Percentiles rank a stretch among this genome's conserved stretches.
Conservation (phyloP, 2,797 vertebrate genomes). For the Fistularia tabacaria region DNA sequence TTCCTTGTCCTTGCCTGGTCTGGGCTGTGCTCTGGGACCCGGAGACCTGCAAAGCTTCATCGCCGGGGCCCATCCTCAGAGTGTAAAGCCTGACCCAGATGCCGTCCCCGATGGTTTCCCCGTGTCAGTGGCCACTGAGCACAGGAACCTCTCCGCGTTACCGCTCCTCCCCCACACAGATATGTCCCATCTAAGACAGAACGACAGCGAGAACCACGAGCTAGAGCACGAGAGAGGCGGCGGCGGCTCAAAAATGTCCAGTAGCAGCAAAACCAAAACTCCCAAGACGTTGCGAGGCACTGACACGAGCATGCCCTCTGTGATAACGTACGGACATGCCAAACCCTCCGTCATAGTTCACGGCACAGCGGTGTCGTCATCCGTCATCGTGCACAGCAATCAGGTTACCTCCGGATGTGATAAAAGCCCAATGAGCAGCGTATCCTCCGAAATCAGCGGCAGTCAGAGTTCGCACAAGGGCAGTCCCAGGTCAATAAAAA, state of each 20-base stretch:
- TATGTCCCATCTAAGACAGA: conserved; percentile 48
- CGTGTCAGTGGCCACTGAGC: conserved; percentile 59
- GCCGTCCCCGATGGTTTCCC: conserved; percentile 68
- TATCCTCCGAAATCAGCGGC: conserved; percentile 52
- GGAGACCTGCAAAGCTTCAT: conserved; percentile 71
- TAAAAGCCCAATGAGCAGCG: conserved; percentile 54
- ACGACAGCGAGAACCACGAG: conserved; percentile 49
- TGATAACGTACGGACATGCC: conserved; percentile 85
- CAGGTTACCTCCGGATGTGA: conserved; percentile 78
- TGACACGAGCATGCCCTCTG: conserved; percentile 73
- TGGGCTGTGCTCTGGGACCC: conserved; percentile 66
- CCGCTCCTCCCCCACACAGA: conserved; percentile 45
- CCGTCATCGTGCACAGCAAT: conserved; percentile 78
- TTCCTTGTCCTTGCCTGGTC: conserved; percentile 61
- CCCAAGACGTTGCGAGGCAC: conserved; percentile 49
- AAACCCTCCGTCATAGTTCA: conserved; percentile 89
- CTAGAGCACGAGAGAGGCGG: conserved; percentile 48
- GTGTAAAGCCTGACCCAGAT: conserved; percentile 76
- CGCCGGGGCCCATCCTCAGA: conserved; percentile 64
- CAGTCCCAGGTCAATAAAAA: conserved; percentile 64
- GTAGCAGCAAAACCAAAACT: conserved; percentile 68
- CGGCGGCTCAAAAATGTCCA: conserved; percentile 59
- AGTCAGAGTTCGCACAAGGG: conserved; percentile 57
- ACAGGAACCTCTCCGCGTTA: conserved; percentile 50
- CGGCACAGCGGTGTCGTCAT: conserved; percentile 74